These are phyloP conservation scores for Zaprionus obscuricornis DNA, from an alignment of 2,888 invertebrate species.

Conservation along the genomic window DNA sequence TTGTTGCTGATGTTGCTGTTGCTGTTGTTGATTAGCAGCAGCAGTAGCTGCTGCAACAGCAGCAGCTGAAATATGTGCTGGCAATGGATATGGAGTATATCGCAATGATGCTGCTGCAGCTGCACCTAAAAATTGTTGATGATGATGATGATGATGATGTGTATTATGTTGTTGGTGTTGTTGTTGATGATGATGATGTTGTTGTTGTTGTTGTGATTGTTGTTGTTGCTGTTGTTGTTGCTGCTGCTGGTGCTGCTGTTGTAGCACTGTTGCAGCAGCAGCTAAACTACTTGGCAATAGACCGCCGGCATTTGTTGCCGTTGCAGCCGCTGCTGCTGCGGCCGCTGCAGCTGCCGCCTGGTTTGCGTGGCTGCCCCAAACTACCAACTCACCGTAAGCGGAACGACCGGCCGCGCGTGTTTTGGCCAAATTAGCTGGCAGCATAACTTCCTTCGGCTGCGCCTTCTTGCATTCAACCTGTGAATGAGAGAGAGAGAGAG, in stretches of 20 bases:
- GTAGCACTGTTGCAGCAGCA: constrained; percentile 69
- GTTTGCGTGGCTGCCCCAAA: constrained; percentile 88
- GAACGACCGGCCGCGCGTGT: constrained; percentile 97
- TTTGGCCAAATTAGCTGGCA: constrained; percentile 97
- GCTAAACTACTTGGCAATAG: constrained; percentile 77
- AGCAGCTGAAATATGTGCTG: constrained; percentile 83
- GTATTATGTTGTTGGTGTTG: constrained; percentile 51
- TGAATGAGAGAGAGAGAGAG: constrained; percentile 75
- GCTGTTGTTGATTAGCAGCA: constrained; percentile 84
- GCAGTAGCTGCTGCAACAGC: constrained; percentile 79
- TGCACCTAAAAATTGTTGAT: constrained; percentile 53
- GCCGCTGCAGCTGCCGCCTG: constrained; percentile 73
- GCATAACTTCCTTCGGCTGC: constrained; percentile 99
- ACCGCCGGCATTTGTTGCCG: constrained; percentile 80
- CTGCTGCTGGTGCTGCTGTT: constrained; percentile 61
- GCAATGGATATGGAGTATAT: constrained; percentile 87
- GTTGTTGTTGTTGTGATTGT: constrained; percentile 51
- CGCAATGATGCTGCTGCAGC: constrained; percentile 78
- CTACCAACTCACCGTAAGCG: constrained; percentile 99
- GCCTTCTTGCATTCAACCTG: constrained; percentile 99
- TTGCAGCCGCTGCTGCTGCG: constrained; percentile 67
- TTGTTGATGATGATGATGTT: constrained; percentile 67
- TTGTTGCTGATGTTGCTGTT: constrained; percentile 76
- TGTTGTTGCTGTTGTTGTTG: constrained; percentile 58
- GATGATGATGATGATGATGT: constrained; percentile 54